Percentiles rank a stretch among this genome's conserved stretches.
Evolutionary conservation across 2,113 vertebrate genomes (phyloP).

Genomic region (Bubo bubo): DNA sequence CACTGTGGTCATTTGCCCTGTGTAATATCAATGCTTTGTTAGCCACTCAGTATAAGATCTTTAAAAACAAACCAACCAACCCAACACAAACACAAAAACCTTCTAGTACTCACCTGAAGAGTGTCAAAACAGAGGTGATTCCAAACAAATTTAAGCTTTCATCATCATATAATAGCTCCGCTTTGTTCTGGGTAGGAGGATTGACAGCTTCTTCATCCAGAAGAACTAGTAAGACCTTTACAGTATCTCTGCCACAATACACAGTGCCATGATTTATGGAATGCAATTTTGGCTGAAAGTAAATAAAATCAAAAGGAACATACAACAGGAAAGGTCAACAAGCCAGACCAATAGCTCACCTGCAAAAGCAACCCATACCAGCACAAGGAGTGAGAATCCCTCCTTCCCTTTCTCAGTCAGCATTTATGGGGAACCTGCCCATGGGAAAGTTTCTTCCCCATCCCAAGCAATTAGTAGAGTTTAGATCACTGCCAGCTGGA

Average conservation of each 20-base stretch:
- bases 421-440: neutral
- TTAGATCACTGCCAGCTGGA: neutral
- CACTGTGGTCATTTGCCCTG: neutral
- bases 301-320: slow-evolving; percentile 12
- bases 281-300: slow-evolving; percentile 84
- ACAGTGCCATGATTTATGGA: slow-evolving; percentile 90
- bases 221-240: slow-evolving; percentile 85
- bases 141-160: slow-evolving; percentile 66
- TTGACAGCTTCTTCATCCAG: slow-evolving; percentile 87
- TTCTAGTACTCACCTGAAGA: slow-evolving; percentile 82
- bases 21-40: neutral
- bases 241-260: slow-evolving; percentile 86
- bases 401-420: neutral
- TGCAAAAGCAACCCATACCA: neutral
- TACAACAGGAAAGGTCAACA: neutral
- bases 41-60: neutral
- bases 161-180: slow-evolving; percentile 81
- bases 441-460: neutral
- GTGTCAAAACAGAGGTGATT: slow-evolving; percentile 72
- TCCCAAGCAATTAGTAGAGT: neutral
- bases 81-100: neutral
- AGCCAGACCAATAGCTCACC: neutral
- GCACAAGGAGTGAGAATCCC: neutral
- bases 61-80: neutral
- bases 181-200: slow-evolving; percentile 83